phyloP scores from a whole-genome alignment of 1,140 invertebrate species.

The Melanaphis sacchari region DNA sequence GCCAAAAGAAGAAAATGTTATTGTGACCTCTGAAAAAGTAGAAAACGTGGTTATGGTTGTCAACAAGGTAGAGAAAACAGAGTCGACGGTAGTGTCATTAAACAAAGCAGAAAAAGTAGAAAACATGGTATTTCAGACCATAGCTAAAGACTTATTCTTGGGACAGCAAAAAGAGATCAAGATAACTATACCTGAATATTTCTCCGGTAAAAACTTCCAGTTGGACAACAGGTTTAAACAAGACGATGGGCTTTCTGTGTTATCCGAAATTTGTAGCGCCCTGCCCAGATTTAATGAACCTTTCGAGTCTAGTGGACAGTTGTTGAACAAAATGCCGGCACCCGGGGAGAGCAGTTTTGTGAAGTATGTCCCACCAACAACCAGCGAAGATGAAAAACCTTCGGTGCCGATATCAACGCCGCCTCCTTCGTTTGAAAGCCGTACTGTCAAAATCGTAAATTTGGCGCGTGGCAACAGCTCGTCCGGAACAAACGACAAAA shows the following conservation, averaged over 20 bases:
- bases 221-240: conserved; percentile 34
- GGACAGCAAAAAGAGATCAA: conserved; percentile 21
- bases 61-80: background rate
- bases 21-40: background rate
- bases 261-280: conserved; percentile 47
- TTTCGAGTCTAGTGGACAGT: background rate
- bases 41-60: background rate
- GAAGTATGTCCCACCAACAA: background rate
- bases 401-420: background rate
- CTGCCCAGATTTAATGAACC: conserved; percentile 38
- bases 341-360: background rate
- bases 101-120: conserved; percentile 13
- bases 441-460: conserved; percentile 33
- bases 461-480: background rate
- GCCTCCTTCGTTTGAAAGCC: conserved; percentile 8
- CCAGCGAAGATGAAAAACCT: background rate
- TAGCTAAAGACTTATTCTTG: background rate
- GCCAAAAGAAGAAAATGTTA: conserved; percentile 18
- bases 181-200: conserved; percentile 6
- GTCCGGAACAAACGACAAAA: background rate
- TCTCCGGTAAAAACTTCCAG: conserved; percentile 9
- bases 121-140: background rate
- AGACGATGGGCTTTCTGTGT: conserved; percentile 35
- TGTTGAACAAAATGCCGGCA: background rate
- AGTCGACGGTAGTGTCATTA: background rate